Conservation (phyloP, 2,797 vertebrate genomes). For the Smutsia temminckii region DNA sequence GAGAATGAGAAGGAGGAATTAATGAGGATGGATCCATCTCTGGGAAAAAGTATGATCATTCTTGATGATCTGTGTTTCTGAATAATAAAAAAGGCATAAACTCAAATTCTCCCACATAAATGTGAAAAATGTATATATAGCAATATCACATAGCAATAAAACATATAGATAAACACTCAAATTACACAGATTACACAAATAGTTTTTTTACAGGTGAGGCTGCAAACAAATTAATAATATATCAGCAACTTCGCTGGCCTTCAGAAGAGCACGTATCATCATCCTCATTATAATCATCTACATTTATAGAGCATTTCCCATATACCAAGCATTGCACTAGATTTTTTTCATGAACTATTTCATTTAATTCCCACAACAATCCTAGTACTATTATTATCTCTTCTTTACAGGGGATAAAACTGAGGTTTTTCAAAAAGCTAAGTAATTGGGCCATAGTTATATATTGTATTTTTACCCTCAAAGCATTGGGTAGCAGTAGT, state of each 20-base stretch:
- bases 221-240: neutral
- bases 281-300: neutral
- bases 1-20: neutral
- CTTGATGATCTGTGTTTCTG: neutral
- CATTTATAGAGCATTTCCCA: neutral
- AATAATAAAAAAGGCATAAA: neutral
- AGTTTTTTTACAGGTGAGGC: neutral
- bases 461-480: neutral
- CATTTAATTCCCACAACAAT: neutral
- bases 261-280: neutral
- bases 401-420: neutral
- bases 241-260: neutral
- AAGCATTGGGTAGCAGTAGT: neutral
- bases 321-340: neutral
- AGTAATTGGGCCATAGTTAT: neutral
- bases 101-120: constrained; percentile 2
- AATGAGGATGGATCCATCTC: neutral
- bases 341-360: neutral
- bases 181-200: neutral
- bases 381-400: neutral
- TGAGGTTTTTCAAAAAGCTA: neutral
- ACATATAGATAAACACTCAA: neutral
- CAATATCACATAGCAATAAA: neutral
- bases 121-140: neutral
- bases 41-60: neutral